Evolutionary conservation across 2,113 vertebrate species (phyloP).

Genomic region (Bubo blakistoni): DNA sequence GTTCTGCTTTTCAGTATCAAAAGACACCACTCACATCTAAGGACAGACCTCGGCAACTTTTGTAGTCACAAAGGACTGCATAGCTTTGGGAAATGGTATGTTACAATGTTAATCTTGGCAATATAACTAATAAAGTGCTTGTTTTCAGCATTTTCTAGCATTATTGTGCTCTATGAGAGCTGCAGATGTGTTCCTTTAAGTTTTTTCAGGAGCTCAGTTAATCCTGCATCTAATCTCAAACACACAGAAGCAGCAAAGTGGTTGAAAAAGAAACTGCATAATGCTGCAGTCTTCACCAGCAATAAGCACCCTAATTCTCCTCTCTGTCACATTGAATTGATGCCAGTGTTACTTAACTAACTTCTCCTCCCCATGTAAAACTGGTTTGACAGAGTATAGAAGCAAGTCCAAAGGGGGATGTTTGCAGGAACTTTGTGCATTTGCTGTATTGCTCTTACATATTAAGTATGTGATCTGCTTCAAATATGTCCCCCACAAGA

Average conservation of each 20-base stretch:
- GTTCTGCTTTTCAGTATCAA: not conserved
- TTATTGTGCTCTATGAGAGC: not conserved
- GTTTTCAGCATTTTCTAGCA: not conserved
- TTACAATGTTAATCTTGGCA: not conserved
- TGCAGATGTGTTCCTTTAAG: not conserved
- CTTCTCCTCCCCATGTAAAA: not conserved
- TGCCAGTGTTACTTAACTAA: not conserved
- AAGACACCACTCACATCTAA: not conserved
- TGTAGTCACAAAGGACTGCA: not conserved
- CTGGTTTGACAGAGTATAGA: not conserved
- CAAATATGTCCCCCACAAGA: not conserved
- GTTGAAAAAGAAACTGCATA: not conserved
- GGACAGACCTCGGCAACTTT: not conserved
- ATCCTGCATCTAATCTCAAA: not conserved
- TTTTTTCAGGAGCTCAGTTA: not conserved
- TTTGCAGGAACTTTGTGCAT: not conserved
- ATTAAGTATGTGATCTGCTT: not conserved
- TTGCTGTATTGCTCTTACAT: not conserved
- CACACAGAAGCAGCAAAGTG: not conserved
- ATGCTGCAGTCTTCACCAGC: not conserved
- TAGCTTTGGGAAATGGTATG: not conserved
- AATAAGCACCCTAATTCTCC: not conserved
- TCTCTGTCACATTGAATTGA: not conserved
- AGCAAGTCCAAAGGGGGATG: not conserved
- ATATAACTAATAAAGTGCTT: not conserved